Evolutionary conservation across 2,888 invertebrate genomes (phyloP).

Genomic region (Spatulosminthurus flaviceps): DNA sequence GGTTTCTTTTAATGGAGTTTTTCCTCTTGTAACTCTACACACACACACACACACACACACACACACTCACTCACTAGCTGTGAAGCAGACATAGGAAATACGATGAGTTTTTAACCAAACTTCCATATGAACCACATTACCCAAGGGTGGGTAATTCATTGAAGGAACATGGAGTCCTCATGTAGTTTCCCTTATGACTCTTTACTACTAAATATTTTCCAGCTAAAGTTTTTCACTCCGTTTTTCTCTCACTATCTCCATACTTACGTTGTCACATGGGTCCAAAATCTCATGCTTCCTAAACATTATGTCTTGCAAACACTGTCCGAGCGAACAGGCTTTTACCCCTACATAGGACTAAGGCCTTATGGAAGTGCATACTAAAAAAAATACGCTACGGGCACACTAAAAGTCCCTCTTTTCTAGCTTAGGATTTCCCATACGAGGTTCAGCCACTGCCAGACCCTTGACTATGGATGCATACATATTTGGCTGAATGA

Average conservation of each 20-base stretch:
- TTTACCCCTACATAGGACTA: no score
- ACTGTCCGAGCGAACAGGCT: no score
- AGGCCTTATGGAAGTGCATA: no score
- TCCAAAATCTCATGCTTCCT: not conserved
- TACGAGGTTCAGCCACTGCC: not conserved
- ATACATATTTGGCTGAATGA: constrained; percentile 44
- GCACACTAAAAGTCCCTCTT: no score
- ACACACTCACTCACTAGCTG: no score
- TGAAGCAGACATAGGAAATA: constrained; percentile 7
- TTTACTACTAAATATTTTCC: no score
- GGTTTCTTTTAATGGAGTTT: constrained; percentile 27
- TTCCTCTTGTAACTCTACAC: no score
- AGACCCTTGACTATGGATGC: constrained; percentile 39
- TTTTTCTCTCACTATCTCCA: not conserved
- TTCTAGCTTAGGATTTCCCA: constrained; percentile 1
- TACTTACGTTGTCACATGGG: not conserved
- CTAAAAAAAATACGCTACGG: no score
- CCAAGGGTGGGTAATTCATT: constrained; percentile 6
- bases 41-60: no score
- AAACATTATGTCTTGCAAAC: not conserved
- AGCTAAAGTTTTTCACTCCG: not conserved
- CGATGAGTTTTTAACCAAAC: not conserved
- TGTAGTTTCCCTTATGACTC: not conserved
- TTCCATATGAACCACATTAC: constrained; percentile 20
- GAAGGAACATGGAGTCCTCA: constrained; percentile 7